Base-by-base conservation (phyloP, 2,888 invertebrate genomes). In the Sepiola atlantica region DNA sequence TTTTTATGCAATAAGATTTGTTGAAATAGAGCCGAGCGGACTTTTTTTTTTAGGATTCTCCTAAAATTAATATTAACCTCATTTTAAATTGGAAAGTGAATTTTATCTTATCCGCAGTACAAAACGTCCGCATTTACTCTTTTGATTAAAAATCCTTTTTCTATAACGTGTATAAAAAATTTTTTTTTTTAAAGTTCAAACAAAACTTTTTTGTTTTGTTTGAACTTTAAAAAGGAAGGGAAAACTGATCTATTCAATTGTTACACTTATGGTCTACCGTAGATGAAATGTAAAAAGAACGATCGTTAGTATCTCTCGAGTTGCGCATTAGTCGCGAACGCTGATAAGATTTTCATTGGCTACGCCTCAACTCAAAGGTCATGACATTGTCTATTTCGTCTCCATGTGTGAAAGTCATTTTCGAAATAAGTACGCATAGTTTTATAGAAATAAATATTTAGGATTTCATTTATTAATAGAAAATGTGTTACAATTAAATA, bases 381-480 rank as follows among this genome's bases (percentile, higher is more conserved):
- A 92, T 92, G 92, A 92, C 92, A 92, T 92, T 92, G 92, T 24
- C 32, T 35, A 54, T 28, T 92, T 92, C 35, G 92, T 54, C 54
- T 54, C 92, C 28, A 92, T 54, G 54, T 16, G 45, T 92, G 45
- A 92, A 92, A 92, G 92, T 92, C 92, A 92, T 92, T 92, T 77
- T 77, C 18, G n/a, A 77, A 77, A n/a, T n/a, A 77, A 35, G 55
- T 32, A 92, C 28, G 3, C 45, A 54, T 35, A 28, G 12, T 14
- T n/a, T 77, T 77, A 18, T 32, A 77, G 77, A 8, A 10, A n/a
- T n/a, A 12, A 77, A 12, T 28, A 77, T 14, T 16, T 16, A n/a
- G n/a, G 16, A 32, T 32, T 32, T 32, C 77, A 77, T 10, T 16
- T 32, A n/a, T n/a, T 14, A 77, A 16, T 77, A 14, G n/a, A 32